Conservation (phyloP, 2,113 vertebrate genomes). For the Heteronetta atricapilla region DNA sequence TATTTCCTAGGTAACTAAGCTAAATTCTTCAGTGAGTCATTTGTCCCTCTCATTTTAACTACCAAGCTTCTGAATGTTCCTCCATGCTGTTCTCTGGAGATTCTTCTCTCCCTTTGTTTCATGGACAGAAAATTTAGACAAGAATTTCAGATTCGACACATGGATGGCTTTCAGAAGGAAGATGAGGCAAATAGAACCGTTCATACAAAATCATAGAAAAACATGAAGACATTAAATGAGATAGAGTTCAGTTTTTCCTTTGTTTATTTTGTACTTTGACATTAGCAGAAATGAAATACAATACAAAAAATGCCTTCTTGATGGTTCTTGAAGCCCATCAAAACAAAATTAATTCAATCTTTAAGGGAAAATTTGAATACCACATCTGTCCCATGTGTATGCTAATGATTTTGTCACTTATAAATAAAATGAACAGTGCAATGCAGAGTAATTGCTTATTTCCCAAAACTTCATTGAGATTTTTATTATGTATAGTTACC, state of each 20-base stretch:
- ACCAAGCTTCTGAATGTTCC: not conserved
- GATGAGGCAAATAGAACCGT: not conserved
- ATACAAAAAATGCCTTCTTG: not conserved
- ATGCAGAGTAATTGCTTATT: conserved; percentile 50
- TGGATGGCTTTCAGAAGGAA: not conserved
- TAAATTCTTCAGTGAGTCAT: not conserved
- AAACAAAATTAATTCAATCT: not conserved
- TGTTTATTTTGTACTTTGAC: not conserved
- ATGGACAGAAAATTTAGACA: not conserved
- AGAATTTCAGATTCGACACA: not conserved
- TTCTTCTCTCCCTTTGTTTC: not conserved
- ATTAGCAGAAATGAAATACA: not conserved
- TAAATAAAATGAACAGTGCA: conserved; percentile 60
- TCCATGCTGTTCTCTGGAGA: not conserved
- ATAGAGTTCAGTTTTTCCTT: not conserved
- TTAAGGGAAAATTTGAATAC: conserved; percentile 47
- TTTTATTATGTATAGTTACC: conserved; percentile 39
- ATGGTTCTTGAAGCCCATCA: not conserved
- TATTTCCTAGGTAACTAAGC: not conserved
- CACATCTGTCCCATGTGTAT: not conserved
- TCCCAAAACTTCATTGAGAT: conserved; percentile 59
- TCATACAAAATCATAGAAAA: not conserved
- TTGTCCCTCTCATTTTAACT: not conserved
- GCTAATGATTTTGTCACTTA: conserved; percentile 43
- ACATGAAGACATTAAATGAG: not conserved